phyloP scores from a whole-genome alignment of 2,888 invertebrate species.

The Papilio gigon region DNA sequence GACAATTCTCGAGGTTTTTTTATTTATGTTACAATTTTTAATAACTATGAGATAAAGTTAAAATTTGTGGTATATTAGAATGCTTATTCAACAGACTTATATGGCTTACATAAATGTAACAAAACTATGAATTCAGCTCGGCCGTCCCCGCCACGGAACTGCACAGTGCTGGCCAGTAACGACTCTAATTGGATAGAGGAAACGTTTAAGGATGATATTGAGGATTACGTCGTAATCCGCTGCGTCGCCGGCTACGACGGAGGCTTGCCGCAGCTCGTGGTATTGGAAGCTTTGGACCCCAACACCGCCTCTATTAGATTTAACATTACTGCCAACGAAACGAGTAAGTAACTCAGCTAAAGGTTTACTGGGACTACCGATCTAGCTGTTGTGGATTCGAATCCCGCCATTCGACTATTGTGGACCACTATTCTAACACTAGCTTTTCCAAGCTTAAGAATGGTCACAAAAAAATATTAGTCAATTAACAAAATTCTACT shows the following conservation, averaged over 20 bases:
- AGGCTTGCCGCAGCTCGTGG: constrained; percentile 92
- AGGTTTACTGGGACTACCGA: too few relatives aligned
- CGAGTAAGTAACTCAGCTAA: constrained; percentile 58
- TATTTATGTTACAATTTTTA: neutral
- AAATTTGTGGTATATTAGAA: too few relatives aligned
- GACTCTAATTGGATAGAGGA: constrained; percentile 79
- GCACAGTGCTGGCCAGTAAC: constrained; percentile 87
- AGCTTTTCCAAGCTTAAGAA: too few relatives aligned
- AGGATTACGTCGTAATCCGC: constrained; percentile 86
- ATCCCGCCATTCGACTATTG: too few relatives aligned
- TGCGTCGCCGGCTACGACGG: constrained; percentile 95
- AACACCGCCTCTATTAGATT: constrained; percentile 85
- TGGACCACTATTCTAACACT: too few relatives aligned
- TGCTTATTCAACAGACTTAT: neutral
- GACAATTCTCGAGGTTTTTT: neutral
- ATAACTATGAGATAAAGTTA: too few relatives aligned
- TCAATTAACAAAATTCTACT: too few relatives aligned
- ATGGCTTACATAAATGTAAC: neutral
- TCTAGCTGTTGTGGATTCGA: too few relatives aligned
- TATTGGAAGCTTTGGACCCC: constrained; percentile 91
- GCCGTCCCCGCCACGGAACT: constrained; percentile 92
- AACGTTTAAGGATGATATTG: constrained; percentile 62
- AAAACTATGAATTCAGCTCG: constrained; percentile 82
- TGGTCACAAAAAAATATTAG: too few relatives aligned
- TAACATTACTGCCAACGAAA: constrained; percentile 86